Percentiles rank a stretch among this genome's conserved stretches.
These are phyloP conservation scores for Microcebus griseorufus DNA, from an alignment of 2,113 vertebrate genomes.

Conservation along the genomic window DNA sequence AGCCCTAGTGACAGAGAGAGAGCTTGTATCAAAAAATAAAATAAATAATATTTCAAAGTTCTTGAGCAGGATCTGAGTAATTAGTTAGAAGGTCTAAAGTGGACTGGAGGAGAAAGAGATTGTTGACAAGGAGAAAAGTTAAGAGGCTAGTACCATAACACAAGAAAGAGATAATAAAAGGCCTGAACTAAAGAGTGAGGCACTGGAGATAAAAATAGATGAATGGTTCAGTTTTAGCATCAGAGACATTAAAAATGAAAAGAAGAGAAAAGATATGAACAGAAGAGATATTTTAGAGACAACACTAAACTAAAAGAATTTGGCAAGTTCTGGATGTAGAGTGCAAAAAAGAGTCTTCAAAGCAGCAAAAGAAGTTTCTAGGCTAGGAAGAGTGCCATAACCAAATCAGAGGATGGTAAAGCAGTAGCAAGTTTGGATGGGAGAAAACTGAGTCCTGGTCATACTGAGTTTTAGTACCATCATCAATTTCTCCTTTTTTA, in stretches of 20 bases:
- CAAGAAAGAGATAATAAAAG: background rate
- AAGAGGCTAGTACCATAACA: background rate
- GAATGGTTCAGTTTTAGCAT: background rate
- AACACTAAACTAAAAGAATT: background rate
- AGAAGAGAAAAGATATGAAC: background rate
- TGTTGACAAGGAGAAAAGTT: background rate
- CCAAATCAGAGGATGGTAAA: background rate
- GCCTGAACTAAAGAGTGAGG: background rate
- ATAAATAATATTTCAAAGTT: background rate
- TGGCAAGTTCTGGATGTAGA: background rate
- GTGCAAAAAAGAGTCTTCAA: background rate
- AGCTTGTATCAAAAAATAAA: too few species aligned
- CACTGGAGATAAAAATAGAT: background rate
- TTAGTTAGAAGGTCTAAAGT: background rate
- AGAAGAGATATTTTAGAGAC: background rate
- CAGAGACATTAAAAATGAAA: background rate
- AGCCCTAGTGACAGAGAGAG: too few species aligned
- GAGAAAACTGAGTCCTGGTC: background rate
- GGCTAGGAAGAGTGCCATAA: background rate
- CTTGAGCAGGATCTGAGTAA: background rate
- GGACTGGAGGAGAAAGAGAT: background rate
- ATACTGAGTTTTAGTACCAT: background rate
- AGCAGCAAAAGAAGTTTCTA: conserved; percentile 1
- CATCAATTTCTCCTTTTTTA: background rate
- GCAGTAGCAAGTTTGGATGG: background rate